Base-by-base conservation (phyloP, 2,113 vertebrate species). In the Rhinogobius similis region DNA sequence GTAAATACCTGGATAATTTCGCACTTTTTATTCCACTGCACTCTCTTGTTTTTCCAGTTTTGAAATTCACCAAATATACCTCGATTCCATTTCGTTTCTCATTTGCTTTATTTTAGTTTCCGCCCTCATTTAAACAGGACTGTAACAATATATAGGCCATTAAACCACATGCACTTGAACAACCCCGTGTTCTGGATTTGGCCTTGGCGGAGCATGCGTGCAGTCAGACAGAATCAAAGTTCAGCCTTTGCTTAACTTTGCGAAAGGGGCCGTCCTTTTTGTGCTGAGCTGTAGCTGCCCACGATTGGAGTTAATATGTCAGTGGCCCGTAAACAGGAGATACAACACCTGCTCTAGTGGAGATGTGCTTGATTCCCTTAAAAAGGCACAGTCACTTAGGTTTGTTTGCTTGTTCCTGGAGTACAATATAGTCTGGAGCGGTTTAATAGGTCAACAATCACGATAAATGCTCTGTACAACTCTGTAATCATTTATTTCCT, bases 321-420 rank as follows among this genome's bases (percentile, higher is more conserved):
- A 73, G 43, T 61, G 70, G 48, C 9, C 68, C 44, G 38, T 87
- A 79, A 88, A 85, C 78, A 73, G 55, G 71, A 86, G 77, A 88
- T 79, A 71, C 50, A 70, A 74, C 89, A 88, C 84, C 86, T 88
- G 86, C 53, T 87, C 71, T 78, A 75, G 12, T 68, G 29, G 43
- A 63, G 44, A 44, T 46, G 21, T 32, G 23, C 59, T 39, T 24
- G 63, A 68, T 67, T n/a, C 46, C 64, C 58, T 61, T 62, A n/a
- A n/a, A 69, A 48, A 65, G 21, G 8, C 36, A 41, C 38, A n/a
- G 3, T 20, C 27, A 36, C 16, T 32, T n/a, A 2, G 18, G 18
- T 18, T 16, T 29, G 55, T 58, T 27, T 27, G 53, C 53, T 1
- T 24, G 52, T 26, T 55, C 52, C 52, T 11, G 23, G 13, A 29